phyloP scores from a whole-genome alignment of 2,797 vertebrate species.

The Nannoperca australis region DNA sequence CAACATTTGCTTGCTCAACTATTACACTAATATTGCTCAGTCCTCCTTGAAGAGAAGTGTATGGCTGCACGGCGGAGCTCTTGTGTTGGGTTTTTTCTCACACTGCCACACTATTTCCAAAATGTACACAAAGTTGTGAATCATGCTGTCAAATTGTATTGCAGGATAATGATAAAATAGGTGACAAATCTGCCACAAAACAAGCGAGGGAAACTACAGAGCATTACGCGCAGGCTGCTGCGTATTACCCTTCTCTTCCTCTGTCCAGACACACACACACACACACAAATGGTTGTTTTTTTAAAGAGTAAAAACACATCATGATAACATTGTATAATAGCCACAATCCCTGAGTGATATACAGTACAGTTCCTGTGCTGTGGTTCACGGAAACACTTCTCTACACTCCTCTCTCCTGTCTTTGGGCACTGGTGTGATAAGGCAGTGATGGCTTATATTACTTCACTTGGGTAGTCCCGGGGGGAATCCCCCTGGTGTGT shows the following conservation, averaged over 20 bases:
- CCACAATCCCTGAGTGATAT: constrained; percentile 59
- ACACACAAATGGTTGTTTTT: not conserved
- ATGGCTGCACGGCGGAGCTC: not conserved
- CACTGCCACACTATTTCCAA: constrained; percentile 13
- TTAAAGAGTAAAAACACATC: constrained; percentile 43
- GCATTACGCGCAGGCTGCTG: constrained; percentile 36
- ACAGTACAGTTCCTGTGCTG: constrained; percentile 64
- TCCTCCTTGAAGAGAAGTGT: not conserved
- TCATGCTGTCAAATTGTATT: constrained; percentile 47
- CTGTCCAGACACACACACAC: constrained; percentile 11
- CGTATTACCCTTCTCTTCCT: not conserved
- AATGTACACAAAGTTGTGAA: constrained; percentile 35
- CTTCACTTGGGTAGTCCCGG: constrained; percentile 74
- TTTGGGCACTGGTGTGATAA: constrained; percentile 84
- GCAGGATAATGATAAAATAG: constrained; percentile 40
- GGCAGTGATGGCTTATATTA: constrained; percentile 80
- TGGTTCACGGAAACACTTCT: constrained; percentile 67
- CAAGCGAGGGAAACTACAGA: constrained; percentile 41
- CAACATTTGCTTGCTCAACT: constrained; percentile 14
- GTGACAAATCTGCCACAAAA: constrained; percentile 52
- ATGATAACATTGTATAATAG: constrained; percentile 56
- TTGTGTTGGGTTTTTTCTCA: constrained; percentile 21
- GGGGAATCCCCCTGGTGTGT: constrained; percentile 81
- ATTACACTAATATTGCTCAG: not conserved
- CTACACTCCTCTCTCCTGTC: constrained; percentile 75